A percentile compares a stretch with the other conserved stretches of the same genome.
These are phyloP conservation scores for Scaeva pyrastri DNA, from an alignment of 2,888 invertebrate genomes.

Conservation along the genomic window DNA sequence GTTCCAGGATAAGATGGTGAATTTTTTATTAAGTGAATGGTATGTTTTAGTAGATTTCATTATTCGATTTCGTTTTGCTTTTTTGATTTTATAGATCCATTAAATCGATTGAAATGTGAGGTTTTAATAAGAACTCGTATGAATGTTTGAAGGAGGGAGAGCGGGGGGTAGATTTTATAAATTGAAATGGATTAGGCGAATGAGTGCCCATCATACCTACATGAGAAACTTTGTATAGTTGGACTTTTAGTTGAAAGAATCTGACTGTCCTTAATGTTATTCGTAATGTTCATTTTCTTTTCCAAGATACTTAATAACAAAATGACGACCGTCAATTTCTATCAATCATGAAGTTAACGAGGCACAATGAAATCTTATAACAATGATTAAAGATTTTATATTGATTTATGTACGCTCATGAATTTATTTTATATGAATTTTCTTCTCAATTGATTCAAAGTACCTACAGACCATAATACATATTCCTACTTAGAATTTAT, in stretches of 20 bases:
- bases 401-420: neutral
- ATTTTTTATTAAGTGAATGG: constrained; percentile 66
- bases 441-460: neutral
- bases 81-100: constrained; percentile 42
- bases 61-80: constrained; percentile 5
- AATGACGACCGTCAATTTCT: neutral
- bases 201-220: neutral
- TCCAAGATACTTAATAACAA: neutral
- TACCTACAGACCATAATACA: no score
- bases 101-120: constrained; percentile 53
- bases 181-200: constrained; percentile 36
- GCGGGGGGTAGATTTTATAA: constrained; percentile 6
- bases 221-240: neutral
- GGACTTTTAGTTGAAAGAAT: neutral
- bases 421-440: neutral
- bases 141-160: no score
- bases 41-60: constrained; percentile 43
- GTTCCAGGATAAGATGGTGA: constrained; percentile 43
- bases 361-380: neutral
- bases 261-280: neutral
- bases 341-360: constrained; percentile 12
- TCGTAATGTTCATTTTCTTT: neutral
- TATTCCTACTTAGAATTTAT: no score
- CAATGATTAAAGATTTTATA: neutral
- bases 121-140: constrained; percentile 1